Evolutionary conservation across 2,797 vertebrate species (phyloP).

Genomic region (Sebastes kiyomatsui): DNA sequence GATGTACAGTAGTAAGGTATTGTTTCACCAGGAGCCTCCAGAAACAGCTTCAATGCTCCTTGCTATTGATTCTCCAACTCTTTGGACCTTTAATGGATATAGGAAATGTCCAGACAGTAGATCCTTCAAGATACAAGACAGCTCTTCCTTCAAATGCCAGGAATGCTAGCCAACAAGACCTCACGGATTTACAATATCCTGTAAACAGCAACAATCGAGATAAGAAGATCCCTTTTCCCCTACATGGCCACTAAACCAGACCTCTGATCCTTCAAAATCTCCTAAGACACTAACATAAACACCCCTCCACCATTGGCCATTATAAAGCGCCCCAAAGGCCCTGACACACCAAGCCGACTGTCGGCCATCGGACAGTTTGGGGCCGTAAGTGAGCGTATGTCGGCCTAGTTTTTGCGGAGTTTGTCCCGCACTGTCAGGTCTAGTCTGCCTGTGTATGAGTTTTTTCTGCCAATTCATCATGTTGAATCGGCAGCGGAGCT

Average conservation of each 20-base stretch:
- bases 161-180: not conserved
- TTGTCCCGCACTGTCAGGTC: too few relatives aligned
- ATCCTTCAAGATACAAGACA: not conserved
- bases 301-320: not conserved
- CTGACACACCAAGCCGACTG: not conserved
- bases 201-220: not conserved
- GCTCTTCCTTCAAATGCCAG: not conserved
- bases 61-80: not conserved
- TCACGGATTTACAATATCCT: not conserved
- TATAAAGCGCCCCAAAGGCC: not conserved
- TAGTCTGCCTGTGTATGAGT: too few relatives aligned
- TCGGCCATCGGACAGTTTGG: not conserved
- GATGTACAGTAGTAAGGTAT: not conserved
- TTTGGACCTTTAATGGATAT: not conserved
- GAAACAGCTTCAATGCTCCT: not conserved
- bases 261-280: not conserved
- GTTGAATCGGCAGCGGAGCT: too few relatives aligned
- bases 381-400: too few relatives aligned
- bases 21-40: not conserved
- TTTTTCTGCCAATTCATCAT: too few relatives aligned
- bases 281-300: not conserved
- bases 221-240: not conserved
- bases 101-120: not conserved
- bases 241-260: not conserved
- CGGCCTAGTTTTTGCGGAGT: too few relatives aligned